Conservation (phyloP, 2,888 invertebrate species). For the Ophion obscuratus region DNA sequence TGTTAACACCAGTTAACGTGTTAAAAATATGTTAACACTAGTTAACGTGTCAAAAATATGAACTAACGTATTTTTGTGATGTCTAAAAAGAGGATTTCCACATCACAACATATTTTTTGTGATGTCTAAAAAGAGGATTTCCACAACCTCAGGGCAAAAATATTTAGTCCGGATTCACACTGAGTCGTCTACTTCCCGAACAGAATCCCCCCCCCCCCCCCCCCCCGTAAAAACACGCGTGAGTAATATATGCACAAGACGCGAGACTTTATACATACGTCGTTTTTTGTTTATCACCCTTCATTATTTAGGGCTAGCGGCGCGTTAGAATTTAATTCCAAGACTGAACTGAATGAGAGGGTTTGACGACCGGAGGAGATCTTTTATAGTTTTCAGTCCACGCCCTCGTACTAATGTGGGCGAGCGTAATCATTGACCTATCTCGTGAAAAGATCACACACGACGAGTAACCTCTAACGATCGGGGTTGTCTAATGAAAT, state of each 20-base stretch:
- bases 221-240: not conserved
- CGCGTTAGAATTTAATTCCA: slow-evolving; percentile 5
- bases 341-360: not conserved
- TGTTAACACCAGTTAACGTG: no score
- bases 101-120: no score
- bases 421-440: slow-evolving; percentile 32
- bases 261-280: slow-evolving; percentile 7
- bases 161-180: no score
- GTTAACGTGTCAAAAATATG: no score
- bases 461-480: slow-evolving; percentile 7
- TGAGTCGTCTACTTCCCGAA: not conserved
- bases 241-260: not conserved
- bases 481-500: slow-evolving; percentile 37
- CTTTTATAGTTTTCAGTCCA: slow-evolving; percentile 26
- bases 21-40: no score
- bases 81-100: no score
- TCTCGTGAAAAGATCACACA: slow-evolving; percentile 33
- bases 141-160: no score
- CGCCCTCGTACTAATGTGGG: slow-evolving; percentile 8
- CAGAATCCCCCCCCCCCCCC: not conserved
- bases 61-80: no score
- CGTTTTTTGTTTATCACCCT: not conserved
- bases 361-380: not conserved
- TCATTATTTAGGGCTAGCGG: slow-evolving; percentile 6
- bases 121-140: no score